Conservation (phyloP, 2,797 vertebrate species). For the Diglossa cyanea region DNA sequence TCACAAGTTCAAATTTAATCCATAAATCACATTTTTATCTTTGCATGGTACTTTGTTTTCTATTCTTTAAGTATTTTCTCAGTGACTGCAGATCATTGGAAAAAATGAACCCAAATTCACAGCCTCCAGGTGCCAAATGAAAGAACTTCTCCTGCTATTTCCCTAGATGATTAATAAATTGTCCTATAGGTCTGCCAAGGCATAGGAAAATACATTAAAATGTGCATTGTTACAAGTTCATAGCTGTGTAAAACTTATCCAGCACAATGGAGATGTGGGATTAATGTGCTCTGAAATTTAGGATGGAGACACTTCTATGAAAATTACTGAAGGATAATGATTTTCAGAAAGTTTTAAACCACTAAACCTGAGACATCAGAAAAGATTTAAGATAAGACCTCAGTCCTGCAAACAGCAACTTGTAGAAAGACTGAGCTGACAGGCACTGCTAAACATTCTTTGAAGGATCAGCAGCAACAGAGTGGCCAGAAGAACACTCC, state of each 20-base stretch:
- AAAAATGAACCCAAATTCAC: background rate
- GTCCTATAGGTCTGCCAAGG: background rate
- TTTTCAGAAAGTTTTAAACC: background rate
- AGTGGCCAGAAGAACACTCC: background rate
- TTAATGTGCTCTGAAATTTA: background rate
- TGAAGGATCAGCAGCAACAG: background rate
- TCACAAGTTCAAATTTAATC: constrained; percentile 21
- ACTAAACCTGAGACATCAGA: background rate
- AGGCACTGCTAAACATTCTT: background rate
- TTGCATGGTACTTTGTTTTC: background rate
- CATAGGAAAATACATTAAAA: background rate
- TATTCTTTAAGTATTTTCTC: constrained; percentile 15
- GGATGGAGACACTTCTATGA: background rate
- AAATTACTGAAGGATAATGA: background rate
- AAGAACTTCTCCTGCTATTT: background rate
- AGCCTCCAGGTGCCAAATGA: background rate
- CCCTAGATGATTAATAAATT: background rate
- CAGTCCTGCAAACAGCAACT: background rate
- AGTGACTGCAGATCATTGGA: background rate
- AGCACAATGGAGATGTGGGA: background rate
- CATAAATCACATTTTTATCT: constrained; percentile 15
- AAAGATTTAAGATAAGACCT: background rate
- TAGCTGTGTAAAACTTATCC: background rate
- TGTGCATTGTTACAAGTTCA: background rate
- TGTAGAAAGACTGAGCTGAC: background rate